phyloP scores from a whole-genome alignment of 2,888 invertebrate species.

The Arctia plantaginis region DNA sequence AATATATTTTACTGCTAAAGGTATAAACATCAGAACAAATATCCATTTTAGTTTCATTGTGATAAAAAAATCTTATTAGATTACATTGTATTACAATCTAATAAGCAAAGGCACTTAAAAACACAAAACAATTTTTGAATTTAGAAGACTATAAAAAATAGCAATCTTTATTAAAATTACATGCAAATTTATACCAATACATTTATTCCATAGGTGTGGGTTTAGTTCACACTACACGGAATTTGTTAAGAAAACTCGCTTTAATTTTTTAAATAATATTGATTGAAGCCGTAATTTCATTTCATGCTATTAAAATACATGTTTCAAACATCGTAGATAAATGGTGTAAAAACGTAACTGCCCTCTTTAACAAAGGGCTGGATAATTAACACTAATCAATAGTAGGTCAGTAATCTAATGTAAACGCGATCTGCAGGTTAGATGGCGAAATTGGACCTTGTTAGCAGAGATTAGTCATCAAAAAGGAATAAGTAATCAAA shows the following conservation, averaged over 20 bases:
- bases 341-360: slow-evolving; percentile 17
- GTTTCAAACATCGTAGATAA: neutral
- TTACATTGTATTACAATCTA: neutral
- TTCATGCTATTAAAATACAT: neutral
- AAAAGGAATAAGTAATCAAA: slow-evolving; percentile 58
- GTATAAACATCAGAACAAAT: too few relatives aligned
- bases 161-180: neutral
- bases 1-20: too few relatives aligned
- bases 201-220: neutral
- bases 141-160: neutral
- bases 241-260: neutral
- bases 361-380: slow-evolving; percentile 42
- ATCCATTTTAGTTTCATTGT: neutral
- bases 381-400: slow-evolving; percentile 46
- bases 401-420: slow-evolving; percentile 51
- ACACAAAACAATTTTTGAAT: neutral
- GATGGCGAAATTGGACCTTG: slow-evolving; percentile 59
- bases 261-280: neutral
- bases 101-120: neutral
- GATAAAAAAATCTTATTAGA: neutral
- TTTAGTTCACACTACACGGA: neutral
- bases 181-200: slow-evolving; percentile 3
- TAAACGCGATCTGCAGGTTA: slow-evolving; percentile 42
- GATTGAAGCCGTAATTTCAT: neutral
- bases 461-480: slow-evolving; percentile 72